Evolutionary conservation across 2,113 vertebrate species (phyloP).

Genomic region (Lagopus muta): DNA sequence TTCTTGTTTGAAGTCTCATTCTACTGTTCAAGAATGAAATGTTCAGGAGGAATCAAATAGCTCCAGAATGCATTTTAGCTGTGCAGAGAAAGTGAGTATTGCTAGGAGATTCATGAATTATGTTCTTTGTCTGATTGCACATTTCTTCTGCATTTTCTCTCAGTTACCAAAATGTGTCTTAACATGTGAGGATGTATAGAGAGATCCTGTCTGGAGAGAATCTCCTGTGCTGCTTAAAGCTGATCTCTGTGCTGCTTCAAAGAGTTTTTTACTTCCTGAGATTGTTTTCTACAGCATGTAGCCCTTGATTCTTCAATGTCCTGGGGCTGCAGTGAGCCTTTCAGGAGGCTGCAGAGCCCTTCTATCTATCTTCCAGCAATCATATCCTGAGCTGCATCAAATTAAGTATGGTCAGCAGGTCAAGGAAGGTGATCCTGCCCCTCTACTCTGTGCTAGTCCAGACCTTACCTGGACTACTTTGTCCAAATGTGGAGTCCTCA

Average conservation of each 20-base stretch:
- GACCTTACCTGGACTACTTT: too few relatives aligned
- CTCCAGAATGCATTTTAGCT: not conserved
- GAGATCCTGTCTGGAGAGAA: not conserved
- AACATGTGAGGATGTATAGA: not conserved
- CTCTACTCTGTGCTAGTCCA: too few relatives aligned
- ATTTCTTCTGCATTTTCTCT: conserved; percentile 13
- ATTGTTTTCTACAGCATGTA: not conserved
- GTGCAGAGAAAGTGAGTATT: not conserved
- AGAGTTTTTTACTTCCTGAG: not conserved
- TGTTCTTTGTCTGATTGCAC: not conserved
- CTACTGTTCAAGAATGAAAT: not conserved
- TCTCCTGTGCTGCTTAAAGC: not conserved
- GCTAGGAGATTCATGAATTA: accelerated
- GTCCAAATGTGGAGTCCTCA: too few relatives aligned
- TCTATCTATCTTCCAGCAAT: not conserved
- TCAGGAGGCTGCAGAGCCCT: not conserved
- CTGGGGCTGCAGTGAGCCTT: not conserved
- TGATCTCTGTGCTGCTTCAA: not conserved
- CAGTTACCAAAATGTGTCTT: not conserved
- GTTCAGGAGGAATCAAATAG: not conserved
- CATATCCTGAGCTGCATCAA: too few relatives aligned
- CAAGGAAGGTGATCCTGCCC: too few relatives aligned
- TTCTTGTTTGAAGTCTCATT: not conserved
- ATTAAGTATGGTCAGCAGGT: too few relatives aligned
- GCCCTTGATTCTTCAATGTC: not conserved